Percentiles rank a stretch among this genome's conserved stretches.
These are phyloP conservation scores for Bungarus multicinctus DNA, from an alignment of 2,113 vertebrate species.

Conservation along the genomic window DNA sequence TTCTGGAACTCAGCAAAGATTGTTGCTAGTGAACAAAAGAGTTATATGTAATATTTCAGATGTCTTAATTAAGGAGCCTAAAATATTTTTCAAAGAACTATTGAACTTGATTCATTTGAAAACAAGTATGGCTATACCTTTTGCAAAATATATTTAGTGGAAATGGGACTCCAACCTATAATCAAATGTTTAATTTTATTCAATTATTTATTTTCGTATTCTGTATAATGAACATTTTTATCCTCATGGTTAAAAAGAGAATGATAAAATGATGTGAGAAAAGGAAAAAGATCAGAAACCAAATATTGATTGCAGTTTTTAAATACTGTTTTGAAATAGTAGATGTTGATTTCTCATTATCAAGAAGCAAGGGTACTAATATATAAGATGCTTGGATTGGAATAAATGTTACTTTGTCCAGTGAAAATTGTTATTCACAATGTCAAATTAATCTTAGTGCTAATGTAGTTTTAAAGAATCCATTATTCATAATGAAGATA, in stretches of 20 bases:
- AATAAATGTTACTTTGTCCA: not conserved
- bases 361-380: not conserved
- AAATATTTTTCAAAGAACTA: not conserved
- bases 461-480: not conserved
- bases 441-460: accelerated
- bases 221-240: not conserved
- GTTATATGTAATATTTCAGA: not conserved
- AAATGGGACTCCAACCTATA: not conserved
- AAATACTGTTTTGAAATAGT: not conserved
- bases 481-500: not conserved
- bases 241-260: not conserved
- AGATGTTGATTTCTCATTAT: not conserved
- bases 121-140: not conserved
- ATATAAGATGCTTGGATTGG: not conserved
- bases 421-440: accelerated
- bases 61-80: not conserved
- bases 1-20: not conserved
- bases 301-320: not conserved
- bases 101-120: not conserved
- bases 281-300: not conserved
- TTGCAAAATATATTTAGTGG: not conserved
- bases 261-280: not conserved
- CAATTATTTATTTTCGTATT: not conserved
- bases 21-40: not conserved
- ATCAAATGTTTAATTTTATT: not conserved